These are phyloP conservation scores for Dendrolimus kikuchii DNA, from an alignment of 1,140 invertebrate species.

Conservation along the genomic window DNA sequence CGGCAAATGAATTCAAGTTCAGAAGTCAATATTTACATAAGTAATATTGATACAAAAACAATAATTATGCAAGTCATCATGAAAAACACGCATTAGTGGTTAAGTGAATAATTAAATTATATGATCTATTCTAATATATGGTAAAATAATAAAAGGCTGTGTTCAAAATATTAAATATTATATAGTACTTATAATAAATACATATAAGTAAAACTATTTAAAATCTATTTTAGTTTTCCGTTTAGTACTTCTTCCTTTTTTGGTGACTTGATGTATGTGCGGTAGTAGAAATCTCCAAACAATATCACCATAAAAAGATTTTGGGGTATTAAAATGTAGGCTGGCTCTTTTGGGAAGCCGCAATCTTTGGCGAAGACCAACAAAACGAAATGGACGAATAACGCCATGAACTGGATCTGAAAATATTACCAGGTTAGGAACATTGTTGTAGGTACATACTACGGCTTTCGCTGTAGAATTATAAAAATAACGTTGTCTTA, in stretches of 20 bases:
- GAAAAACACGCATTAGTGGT: no score
- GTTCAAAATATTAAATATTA: no score
- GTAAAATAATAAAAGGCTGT: no score
- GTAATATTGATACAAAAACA: no score
- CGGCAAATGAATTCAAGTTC: no score
- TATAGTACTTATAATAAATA: no score
- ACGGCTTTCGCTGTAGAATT: neutral
- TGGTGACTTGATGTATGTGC: constrained; percentile 75
- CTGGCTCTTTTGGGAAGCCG: constrained; percentile 77
- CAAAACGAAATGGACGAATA: constrained; percentile 78
- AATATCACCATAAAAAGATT: constrained; percentile 85
- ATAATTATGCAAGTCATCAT: no score
- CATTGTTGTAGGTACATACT: neutral
- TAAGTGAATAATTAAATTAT: no score
- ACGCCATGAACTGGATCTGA: constrained; percentile 81
- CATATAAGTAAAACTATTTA: no score
- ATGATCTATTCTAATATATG: no score
- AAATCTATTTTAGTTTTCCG: neutral
- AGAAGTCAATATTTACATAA: no score
- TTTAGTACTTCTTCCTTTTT: constrained; percentile 4
- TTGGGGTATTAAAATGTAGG: constrained; percentile 77
- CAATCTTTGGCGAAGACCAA: constrained; percentile 79
- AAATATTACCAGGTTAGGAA: constrained; percentile 17
- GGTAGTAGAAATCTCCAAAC: constrained; percentile 90
- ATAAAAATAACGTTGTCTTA: no score